Evolutionary conservation across 2,888 invertebrate species (phyloP).

Genomic region (Oscheius sp.): DNA sequence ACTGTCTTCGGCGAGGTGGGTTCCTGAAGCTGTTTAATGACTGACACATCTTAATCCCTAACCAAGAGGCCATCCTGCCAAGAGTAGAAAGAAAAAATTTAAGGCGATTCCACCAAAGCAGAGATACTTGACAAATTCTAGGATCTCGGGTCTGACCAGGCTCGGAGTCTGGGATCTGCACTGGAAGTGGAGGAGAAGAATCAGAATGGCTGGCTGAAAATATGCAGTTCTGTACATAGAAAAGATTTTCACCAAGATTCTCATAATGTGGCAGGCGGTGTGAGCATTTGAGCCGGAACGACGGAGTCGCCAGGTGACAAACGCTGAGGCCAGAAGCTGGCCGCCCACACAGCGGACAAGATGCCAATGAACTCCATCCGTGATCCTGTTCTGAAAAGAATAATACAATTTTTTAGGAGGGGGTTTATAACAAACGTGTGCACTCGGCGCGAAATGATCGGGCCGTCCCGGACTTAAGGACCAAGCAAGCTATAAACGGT

Average conservation of each 20-base stretch:
- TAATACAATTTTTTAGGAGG: not conserved
- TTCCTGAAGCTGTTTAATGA: slow-evolving; percentile 34
- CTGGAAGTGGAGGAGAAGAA: slow-evolving; percentile 63
- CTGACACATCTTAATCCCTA: not conserved
- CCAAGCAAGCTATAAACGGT: no score
- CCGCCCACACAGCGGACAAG: slow-evolving; percentile 71
- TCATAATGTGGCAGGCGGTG: slow-evolving; percentile 56
- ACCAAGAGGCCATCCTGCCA: slow-evolving; percentile 63
- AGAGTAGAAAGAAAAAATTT: slow-evolving; percentile 51
- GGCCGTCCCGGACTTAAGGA: no score
- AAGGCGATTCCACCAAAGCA: slow-evolving; percentile 49
- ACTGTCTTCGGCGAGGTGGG: slow-evolving; percentile 43
- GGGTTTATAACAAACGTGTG: no score
- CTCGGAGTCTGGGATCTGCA: slow-evolving; percentile 56
- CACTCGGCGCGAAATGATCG: no score
- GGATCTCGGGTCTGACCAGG: slow-evolving; percentile 46
- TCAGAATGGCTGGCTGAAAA: slow-evolving; percentile 58
- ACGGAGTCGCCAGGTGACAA: slow-evolving; percentile 45
- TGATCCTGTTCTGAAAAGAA: slow-evolving; percentile 57
- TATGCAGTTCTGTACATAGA: no score
- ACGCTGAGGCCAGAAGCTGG: slow-evolving; percentile 66
- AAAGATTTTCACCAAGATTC: slow-evolving; percentile 43
- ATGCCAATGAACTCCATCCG: slow-evolving; percentile 73
- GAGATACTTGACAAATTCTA: slow-evolving; percentile 52
- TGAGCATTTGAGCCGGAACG: slow-evolving; percentile 41